Base-by-base conservation (phyloP, 1,140 invertebrate genomes). In the Zaprionus nigranus region DNA sequence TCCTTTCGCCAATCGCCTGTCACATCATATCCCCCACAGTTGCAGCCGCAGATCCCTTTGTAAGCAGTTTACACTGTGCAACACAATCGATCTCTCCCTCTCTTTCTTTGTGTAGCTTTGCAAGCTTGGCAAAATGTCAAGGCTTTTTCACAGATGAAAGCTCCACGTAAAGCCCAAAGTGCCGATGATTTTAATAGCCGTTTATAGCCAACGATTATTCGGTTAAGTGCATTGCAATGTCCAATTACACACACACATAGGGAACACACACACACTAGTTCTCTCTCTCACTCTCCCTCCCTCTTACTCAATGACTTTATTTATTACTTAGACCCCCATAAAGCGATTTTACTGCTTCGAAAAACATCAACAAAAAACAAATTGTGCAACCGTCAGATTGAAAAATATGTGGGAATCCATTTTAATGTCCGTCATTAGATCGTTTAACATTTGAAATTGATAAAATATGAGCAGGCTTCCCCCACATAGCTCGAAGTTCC, bases 171-270 rank as follows among this genome's bases (percentile, higher is more conserved):
- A 38, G 56, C 36, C 59, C 15, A 13, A 62, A 63, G 59, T 67
- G 54, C 40, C 60, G 40, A 49, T 17, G 38, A 11, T 53, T 58
- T 68, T 76, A 76, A 81, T 65, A 60, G 51, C 56, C 66, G 61
- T 80, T 84, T 84, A 84, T 85, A 74, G 46, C 69, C 72, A 49
- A 73, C 60, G 40, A 81, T 81, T 84, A 88, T 79, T 76, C 65
- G 78, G 70, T 61, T 84, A 79, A 88, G 84, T 88, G 84, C 81
- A 73, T 75, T 73, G 75, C 85, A 78, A 81, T 90, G 75, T 88
- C 69, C 64, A 53, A 73, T 63, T 46, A 64, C 56, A 53, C 38
- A 60, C 34, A 66, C 38, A 38, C 57, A 24, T 11, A 28, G 26
- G 26, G 17, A 4, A 49, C n/a, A 22, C 46, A 51, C 12, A 54